Evolutionary conservation across 2,797 vertebrate species (phyloP).

Genomic region (Hemitrygon akajei): DNA sequence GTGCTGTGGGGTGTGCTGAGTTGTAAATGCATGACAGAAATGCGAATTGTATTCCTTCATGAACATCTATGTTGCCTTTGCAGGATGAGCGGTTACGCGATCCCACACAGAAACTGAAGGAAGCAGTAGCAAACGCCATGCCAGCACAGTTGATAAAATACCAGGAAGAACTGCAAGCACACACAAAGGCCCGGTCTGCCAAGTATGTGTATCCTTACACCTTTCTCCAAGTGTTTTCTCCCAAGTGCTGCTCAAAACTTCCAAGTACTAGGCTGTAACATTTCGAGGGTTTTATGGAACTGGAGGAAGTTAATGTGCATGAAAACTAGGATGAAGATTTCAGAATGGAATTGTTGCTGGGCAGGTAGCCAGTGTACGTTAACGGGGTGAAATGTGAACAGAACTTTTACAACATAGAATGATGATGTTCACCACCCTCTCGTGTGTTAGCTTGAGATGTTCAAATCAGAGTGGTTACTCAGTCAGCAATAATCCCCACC

Average conservation of each 20-base stretch:
- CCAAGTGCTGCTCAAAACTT: neutral
- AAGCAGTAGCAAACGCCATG: slow-evolving; percentile 90
- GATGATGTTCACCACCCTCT: no score
- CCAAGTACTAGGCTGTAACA: neutral
- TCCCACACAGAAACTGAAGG: slow-evolving; percentile 85
- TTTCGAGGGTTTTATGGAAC: neutral
- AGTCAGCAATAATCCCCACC: no score
- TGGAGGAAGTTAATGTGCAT: neutral
- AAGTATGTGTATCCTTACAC: slow-evolving; percentile 67
- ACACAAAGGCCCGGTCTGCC: slow-evolving; percentile 77
- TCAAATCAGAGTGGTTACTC: no score
- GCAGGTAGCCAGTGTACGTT: neutral
- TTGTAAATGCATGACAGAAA: neutral
- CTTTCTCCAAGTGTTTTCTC: neutral
- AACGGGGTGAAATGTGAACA: neutral
- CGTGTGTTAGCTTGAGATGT: no score
- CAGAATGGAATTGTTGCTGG: neutral
- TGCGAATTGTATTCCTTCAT: neutral
- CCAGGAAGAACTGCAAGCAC: slow-evolving; percentile 86
- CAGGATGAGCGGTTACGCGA: slow-evolving; percentile 87
- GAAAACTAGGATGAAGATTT: neutral
- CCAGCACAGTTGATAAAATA: slow-evolving; percentile 89
- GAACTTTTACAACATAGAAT: neutral
- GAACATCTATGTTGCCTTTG: neutral
- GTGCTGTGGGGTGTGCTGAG: neutral